phyloP scores from a whole-genome alignment of 2,888 invertebrate species.

The Ophion slaviceki region DNA sequence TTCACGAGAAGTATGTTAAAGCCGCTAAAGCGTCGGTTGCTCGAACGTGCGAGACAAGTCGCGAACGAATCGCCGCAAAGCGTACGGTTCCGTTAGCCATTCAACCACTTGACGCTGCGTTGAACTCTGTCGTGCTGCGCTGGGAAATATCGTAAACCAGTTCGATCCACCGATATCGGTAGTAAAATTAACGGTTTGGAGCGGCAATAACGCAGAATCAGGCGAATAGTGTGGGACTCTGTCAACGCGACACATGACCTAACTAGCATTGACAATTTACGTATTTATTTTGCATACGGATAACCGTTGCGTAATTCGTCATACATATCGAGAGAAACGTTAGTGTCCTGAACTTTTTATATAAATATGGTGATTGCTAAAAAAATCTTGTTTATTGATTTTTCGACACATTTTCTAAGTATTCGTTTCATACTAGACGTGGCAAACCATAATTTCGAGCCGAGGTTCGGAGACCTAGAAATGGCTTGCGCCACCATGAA shows the following conservation, averaged over 20 bases:
- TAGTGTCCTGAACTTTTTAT: not conserved
- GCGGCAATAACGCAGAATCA: slow-evolving; percentile 3
- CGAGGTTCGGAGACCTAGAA: too few relatives aligned
- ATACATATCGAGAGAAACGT: not conserved
- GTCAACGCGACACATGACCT: slow-evolving; percentile 65
- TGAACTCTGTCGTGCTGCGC: not conserved
- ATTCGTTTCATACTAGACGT: too few relatives aligned
- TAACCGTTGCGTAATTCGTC: slow-evolving; percentile 8
- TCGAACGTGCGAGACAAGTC: slow-evolving; percentile 23
- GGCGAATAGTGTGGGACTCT: slow-evolving; percentile 58
- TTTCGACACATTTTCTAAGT: too few relatives aligned
- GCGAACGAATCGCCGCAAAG: slow-evolving; percentile 13
- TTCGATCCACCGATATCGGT: slow-evolving; percentile 16
- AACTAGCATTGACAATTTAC: slow-evolving; percentile 70
- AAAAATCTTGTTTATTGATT: not conserved
- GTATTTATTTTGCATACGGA: slow-evolving; percentile 37
- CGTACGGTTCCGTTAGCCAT: slow-evolving; percentile 39
- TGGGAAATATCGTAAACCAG: slow-evolving; percentile 12
- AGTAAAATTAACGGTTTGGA: slow-evolving; percentile 16
- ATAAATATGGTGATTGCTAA: not conserved
- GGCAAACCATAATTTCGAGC: too few relatives aligned
- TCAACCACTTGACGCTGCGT: slow-evolving; percentile 10
- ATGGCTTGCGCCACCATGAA: too few relatives aligned
- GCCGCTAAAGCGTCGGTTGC: not conserved
- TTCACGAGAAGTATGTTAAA: slow-evolving; percentile 40